Base-by-base conservation (phyloP, 1,140 invertebrate species). In the Papilio xuthus region DNA sequence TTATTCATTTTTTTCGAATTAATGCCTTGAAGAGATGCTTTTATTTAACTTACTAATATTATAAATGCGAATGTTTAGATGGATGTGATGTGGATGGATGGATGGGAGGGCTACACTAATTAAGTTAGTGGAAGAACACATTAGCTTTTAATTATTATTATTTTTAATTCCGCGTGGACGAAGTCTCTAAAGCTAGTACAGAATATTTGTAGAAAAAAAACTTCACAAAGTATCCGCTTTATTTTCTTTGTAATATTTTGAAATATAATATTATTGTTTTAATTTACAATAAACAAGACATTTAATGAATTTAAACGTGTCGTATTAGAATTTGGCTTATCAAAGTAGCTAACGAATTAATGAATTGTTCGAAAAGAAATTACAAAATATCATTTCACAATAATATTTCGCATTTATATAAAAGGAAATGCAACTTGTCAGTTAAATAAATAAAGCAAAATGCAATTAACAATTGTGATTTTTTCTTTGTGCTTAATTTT, bases 391-490 rank as follows among this genome's bases (percentile, higher is more conserved):
- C 3, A 12, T 67, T 67, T 67, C 60, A 67, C 26, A 67, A 67
- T 67, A 32, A 63, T 63, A 63, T 28, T 67, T 67, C 26, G 60
- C 60, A 67, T 67, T 67, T 28, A 13, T 67, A 67, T 67, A 67
- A 67, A 67, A 67, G 26, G 60, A 67, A 67, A 67, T 71, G 37
- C 7, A 71, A 71, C 69, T n/a, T 37, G 18, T 8, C 37, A 41
- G 37, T 42, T 32, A 71, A 71, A 13, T 42, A 41, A 71, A 71
- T 18, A 67, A 67, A 67, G 13, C 23, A 67, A 67, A 67, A 67
- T 67, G 60, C 60, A 67, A 67, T 32, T 32, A 32, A 67, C 15
- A 67, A 67, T 60, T 60, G 20, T 23, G 4, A 60, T 67, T 67
- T 67, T 67, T 28, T 67, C 60, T 7, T 13, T 28, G 26, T 67